phyloP scores from a whole-genome alignment of 2,797 vertebrate genomes.

The Psittacula derbiana region DNA sequence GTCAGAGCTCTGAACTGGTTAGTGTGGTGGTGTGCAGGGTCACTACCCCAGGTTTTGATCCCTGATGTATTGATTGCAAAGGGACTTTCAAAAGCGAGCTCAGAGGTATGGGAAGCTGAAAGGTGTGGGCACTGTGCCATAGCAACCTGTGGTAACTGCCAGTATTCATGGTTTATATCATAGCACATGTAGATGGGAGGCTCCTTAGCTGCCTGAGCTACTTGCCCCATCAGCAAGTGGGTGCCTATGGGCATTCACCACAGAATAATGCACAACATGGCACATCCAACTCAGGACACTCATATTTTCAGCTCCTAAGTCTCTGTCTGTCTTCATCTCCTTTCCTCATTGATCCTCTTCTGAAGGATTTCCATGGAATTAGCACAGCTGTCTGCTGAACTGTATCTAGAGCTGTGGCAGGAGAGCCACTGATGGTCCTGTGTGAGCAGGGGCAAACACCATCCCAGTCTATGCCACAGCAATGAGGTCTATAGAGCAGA shows the following conservation, averaged over 20 bases:
- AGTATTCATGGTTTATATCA: rapidly evolving
- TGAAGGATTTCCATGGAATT: not conserved
- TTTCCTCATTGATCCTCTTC: not conserved
- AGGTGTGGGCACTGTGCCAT: not conserved
- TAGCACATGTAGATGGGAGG: not conserved
- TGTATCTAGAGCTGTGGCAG: not conserved
- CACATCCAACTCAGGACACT: not conserved
- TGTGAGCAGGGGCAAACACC: not conserved
- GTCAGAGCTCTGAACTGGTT: not conserved
- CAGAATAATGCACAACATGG: not conserved
- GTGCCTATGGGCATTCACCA: not conserved
- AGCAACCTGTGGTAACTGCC: not conserved
- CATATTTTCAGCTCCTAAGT: not conserved
- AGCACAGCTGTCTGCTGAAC: not conserved
- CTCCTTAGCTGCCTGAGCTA: not conserved
- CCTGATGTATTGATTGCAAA: not conserved
- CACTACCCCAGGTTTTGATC: rapidly evolving
- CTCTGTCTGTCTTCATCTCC: not conserved
- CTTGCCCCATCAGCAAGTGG: not conserved
- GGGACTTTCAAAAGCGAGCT: not conserved
- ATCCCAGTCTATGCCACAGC: not conserved
- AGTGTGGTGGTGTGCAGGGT: not conserved
- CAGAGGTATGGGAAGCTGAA: not conserved
- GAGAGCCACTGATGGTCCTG: not conserved
- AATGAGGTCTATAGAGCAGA: not conserved